Percentiles rank a stretch among this genome's conserved stretches.
Evolutionary conservation across 2,113 vertebrate species (phyloP).

Genomic region (Ginglymostoma cirratum): DNA sequence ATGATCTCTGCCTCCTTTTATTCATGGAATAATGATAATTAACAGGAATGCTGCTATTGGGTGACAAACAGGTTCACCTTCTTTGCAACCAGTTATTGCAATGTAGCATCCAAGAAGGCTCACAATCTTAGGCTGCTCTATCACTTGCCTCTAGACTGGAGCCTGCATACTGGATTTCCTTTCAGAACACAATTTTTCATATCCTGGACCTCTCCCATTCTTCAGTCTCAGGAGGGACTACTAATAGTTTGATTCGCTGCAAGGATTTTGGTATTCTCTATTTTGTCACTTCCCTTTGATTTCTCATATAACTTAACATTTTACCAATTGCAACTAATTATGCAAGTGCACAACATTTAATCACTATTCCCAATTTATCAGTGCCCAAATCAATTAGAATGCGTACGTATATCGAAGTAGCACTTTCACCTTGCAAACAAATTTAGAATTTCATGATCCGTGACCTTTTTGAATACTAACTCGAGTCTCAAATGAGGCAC

Average conservation of each 20-base stretch:
- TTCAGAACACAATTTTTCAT: not conserved
- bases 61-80: not conserved
- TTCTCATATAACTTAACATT: not conserved
- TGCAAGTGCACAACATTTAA: not conserved
- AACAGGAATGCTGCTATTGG: not conserved
- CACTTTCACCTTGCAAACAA: not conserved
- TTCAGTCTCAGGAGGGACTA: not conserved
- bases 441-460: not conserved
- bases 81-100: not conserved
- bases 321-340: not conserved
- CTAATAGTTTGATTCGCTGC: not conserved
- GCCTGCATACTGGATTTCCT: not conserved
- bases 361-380: not conserved
- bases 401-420: not conserved
- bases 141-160: not conserved
- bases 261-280: not conserved
- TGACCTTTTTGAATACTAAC: not conserved
- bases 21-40: not conserved
- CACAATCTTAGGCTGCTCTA: not conserved
- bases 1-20: not conserved
- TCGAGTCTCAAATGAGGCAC: not conserved
- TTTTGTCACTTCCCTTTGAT: not conserved
- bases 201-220: not conserved
- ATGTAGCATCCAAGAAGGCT: not conserved
- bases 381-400: not conserved